Evolutionary conservation across 2,888 invertebrate species (phyloP).

Genomic region (Campopleginae sp.): DNA sequence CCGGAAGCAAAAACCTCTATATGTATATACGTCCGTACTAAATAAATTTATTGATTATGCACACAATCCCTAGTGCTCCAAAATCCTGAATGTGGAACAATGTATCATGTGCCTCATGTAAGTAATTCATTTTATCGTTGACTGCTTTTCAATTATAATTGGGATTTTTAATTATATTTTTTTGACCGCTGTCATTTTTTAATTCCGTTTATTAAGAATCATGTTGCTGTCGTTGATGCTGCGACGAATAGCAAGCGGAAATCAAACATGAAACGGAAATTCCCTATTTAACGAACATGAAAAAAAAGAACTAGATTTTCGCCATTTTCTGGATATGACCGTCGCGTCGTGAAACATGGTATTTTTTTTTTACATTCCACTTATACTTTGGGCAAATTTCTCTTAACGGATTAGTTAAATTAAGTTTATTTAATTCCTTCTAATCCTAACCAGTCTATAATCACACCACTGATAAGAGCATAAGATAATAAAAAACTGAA

Average conservation of each 20-base stretch:
- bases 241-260: not conserved
- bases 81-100: not conserved
- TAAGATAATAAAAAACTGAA: not conserved
- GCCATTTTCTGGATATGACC: not conserved
- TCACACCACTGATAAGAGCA: not conserved
- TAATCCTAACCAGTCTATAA: not conserved
- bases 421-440: not conserved
- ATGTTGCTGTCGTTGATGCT: not conserved
- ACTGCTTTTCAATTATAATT: not conserved
- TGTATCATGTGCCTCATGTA: not conserved
- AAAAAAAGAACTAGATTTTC: not conserved
- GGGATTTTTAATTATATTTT: not conserved
- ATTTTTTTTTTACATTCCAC: not conserved
- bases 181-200: not conserved
- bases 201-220: not conserved
- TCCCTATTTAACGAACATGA: not conserved
- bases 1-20: constrained; percentile 25
- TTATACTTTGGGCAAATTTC: not conserved
- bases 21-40: constrained; percentile 7
- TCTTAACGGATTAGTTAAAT: not conserved
- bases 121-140: not conserved
- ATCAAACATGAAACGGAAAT: not conserved
- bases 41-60: constrained; percentile 50
- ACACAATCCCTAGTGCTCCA: constrained; percentile 22
- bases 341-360: not conserved